A percentile compares a stretch with the other conserved stretches of the same genome.
phyloP scores from a whole-genome alignment of 2,888 invertebrate species.

The Seira ritae region DNA sequence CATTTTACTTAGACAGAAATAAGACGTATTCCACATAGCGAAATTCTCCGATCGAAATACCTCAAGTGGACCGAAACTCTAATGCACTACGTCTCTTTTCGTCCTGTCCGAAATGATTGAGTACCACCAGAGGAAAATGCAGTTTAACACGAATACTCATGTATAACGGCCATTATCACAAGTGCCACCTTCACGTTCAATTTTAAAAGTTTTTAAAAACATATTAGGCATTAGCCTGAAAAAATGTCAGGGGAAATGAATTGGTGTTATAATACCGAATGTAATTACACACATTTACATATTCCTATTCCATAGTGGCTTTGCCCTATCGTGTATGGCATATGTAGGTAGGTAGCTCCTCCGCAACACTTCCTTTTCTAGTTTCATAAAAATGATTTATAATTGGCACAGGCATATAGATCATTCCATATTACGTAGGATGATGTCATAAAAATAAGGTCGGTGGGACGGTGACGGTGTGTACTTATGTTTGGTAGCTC shows the following conservation, averaged over 20 bases:
- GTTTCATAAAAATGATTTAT: conserved; percentile 8
- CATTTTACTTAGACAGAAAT: no score
- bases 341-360: no score
- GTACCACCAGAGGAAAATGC: neutral
- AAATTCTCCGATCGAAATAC: no score
- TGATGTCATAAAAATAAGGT: conserved; percentile 18
- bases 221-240: neutral
- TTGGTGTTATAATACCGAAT: neutral
- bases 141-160: conserved; percentile 5
- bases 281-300: neutral
- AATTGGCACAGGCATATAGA: conserved; percentile 12
- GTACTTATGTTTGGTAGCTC: no score
- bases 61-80: no score
- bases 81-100: neutral
- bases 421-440: conserved; percentile 1
- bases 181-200: neutral
- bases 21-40: no score
- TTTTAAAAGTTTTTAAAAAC: neutral
- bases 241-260: neutral
- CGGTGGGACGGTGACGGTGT: conserved; percentile 2
- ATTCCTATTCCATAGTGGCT: neutral
- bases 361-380: neutral
- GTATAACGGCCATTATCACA: neutral
- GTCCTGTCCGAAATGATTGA: conserved; percentile 8
- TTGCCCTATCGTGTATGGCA: no score